Base-by-base conservation (phyloP, 2,888 invertebrate species). In the Ochlodes sylvanus region DNA sequence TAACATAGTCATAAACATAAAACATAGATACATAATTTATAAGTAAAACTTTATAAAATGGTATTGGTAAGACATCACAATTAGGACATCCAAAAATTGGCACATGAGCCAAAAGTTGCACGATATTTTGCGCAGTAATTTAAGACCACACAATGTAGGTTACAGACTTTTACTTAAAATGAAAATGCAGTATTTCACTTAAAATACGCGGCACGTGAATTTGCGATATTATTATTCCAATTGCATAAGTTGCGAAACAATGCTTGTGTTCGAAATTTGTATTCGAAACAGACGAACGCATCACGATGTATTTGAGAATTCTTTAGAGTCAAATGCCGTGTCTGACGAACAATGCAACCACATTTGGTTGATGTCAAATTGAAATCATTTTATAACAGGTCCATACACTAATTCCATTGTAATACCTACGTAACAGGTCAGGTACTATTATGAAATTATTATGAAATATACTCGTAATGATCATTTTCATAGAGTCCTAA, bases 151-250 rank as follows among this genome's bases (percentile, higher is more conserved):
- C 41, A 21, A 19, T 64, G 3, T 56, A 34, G 64, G 64, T 64
- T 54, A 54, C 65, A 66, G 27, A 60, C 65, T 66, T 66, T 66
- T 66, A 66, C 65, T 60, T n/a, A 71, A 74, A 71, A 71, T 69
- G 74, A 68, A 71, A 74, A 73, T 71, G 69, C 68, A 71, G 9
- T 70, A 65, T 68, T 61, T 73, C 50, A 50, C 27, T 71, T 72
- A 61, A 64, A 75, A 73, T 66, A 72, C 72, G 68, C 58, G 54
- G 70, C 76, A 73, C 75, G 73, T 71, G 72, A 68, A 63, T 60
- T 55, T 55, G 41, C 44, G 38, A 71, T 66, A 64, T 79, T 77
- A 71, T 77, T 76, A 81, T 77, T 79, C 79, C 56, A 75, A 73
- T 77, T 76, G 78, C 77, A 76, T 75, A 73, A 72, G 70, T 69